Evolutionary conservation across 2,113 vertebrate species (phyloP).

Genomic region (Caracal caracal): DNA sequence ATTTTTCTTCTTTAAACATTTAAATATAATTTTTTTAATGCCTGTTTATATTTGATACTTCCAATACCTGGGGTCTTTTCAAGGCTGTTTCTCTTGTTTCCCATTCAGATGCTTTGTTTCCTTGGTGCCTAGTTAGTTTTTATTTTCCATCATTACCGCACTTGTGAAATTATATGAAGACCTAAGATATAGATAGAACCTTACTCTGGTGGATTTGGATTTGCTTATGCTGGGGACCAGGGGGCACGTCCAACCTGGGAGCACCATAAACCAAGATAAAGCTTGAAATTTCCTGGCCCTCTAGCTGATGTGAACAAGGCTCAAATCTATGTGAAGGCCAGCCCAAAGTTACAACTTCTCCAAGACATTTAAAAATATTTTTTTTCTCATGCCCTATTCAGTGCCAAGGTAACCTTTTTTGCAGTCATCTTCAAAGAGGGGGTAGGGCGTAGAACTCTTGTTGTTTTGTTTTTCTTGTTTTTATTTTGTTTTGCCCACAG

Average conservation of each 20-base stretch:
- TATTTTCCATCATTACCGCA: background rate
- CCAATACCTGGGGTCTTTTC: background rate
- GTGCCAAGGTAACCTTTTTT: background rate
- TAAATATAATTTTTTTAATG: background rate
- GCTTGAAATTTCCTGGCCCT: background rate
- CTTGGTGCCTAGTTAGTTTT: background rate
- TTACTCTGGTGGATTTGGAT: background rate
- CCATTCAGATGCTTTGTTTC: background rate
- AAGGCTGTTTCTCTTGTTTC: background rate
- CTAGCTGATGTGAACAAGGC: background rate
- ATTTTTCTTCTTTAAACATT: background rate
- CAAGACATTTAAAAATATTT: background rate
- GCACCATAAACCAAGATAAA: background rate
- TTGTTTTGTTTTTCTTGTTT: background rate
- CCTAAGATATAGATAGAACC: background rate
- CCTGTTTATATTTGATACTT: background rate
- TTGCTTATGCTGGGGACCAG: background rate
- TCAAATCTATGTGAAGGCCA: background rate
- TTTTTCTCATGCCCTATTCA: background rate
- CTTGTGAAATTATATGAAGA: background rate
- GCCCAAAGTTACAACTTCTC: background rate
- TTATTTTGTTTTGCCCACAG: background rate
- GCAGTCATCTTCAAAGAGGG: background rate
- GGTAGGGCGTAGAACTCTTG: rapidly evolving
- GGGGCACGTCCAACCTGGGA: background rate